These are phyloP conservation scores for Papilio dardanus DNA, from an alignment of 1,140 invertebrate genomes.

Conservation along the genomic window DNA sequence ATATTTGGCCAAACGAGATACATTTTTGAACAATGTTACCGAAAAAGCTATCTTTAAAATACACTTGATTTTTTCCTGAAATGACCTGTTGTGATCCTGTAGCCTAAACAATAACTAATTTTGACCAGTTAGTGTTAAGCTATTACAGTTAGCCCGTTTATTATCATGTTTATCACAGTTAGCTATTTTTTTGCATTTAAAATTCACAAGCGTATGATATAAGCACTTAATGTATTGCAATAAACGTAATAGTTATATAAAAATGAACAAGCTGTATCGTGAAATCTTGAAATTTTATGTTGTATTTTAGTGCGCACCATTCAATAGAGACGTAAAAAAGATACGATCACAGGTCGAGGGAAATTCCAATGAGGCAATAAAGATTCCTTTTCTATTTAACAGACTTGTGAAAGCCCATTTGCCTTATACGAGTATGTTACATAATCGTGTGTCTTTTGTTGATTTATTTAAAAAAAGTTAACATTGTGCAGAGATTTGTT, in stretches of 20 bases:
- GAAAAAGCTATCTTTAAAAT: too few species aligned
- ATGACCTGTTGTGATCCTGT: too few species aligned
- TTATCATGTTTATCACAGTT: too few species aligned
- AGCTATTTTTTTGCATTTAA: neutral
- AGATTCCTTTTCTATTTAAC: constrained; percentile 68
- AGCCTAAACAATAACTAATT: too few species aligned
- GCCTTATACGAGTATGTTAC: constrained; percentile 35
- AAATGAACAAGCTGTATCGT: constrained; percentile 77
- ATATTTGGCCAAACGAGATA: constrained; percentile 18
- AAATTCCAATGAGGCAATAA: constrained; percentile 79
- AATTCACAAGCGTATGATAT: neutral
- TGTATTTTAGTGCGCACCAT: constrained; percentile 76
- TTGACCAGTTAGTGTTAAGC: too few species aligned
- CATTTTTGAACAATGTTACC: neutral
- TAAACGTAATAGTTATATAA: constrained; percentile 37
- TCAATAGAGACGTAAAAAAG: constrained; percentile 79
- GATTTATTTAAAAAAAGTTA: neutral
- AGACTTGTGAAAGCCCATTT: constrained; percentile 76
- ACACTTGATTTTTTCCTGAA: too few species aligned
- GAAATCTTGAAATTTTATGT: constrained; percentile 78
- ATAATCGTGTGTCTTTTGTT: neutral
- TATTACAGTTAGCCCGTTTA: too few species aligned
- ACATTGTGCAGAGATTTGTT: too few species aligned
- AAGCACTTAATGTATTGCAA: neutral
- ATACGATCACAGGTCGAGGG: constrained; percentile 79